Evolutionary conservation across 53 echinoderm and acorn worm species (phyloP).

Genomic region (Echinometra lucunter): DNA sequence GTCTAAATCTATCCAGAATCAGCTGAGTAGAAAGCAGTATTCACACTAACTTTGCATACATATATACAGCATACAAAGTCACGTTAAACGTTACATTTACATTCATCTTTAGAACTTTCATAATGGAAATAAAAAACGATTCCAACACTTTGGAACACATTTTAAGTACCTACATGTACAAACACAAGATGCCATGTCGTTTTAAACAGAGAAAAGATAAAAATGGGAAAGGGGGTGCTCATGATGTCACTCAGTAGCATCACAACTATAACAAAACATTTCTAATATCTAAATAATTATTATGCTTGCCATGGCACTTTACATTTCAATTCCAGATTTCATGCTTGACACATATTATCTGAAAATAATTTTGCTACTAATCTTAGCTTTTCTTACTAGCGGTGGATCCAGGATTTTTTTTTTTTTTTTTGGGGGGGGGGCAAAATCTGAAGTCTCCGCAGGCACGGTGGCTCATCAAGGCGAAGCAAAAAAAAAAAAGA

Average conservation of each 20-base stretch:
- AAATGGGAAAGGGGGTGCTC: background rate
- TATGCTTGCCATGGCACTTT: background rate
- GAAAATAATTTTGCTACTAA: background rate
- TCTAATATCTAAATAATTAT: background rate
- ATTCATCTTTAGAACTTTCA: too few species aligned
- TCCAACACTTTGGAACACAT: too few species aligned
- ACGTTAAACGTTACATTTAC: background rate
- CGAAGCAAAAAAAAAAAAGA: too few species aligned
- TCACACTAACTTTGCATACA: conserved; percentile 8
- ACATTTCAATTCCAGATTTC: background rate
- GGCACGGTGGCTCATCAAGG: too few species aligned
- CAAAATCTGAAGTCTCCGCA: too few species aligned
- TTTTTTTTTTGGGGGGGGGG: too few species aligned
- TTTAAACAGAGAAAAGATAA: background rate
- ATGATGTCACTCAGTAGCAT: background rate
- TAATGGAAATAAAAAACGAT: too few species aligned
- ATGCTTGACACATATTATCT: background rate
- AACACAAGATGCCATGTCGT: background rate
- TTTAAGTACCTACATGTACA: background rate
- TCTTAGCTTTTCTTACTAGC: too few species aligned
- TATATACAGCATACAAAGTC: background rate
- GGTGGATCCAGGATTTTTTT: too few species aligned
- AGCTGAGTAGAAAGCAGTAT: background rate
- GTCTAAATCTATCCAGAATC: background rate
- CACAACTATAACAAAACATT: background rate